These are phyloP conservation scores for Harpegnathos saltator DNA, from an alignment of 1,140 invertebrate genomes.

Conservation along the genomic window DNA sequence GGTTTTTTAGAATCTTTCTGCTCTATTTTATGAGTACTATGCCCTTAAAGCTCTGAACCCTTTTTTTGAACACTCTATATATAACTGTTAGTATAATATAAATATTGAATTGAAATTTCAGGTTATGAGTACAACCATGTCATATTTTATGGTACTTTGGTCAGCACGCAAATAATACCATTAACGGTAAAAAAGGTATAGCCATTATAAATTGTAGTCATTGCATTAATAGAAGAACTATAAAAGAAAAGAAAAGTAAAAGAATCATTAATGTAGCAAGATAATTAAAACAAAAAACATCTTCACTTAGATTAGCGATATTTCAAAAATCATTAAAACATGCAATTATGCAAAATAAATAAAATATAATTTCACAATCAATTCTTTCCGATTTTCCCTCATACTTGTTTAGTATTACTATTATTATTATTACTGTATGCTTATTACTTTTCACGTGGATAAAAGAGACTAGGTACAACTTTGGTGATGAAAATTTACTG, in stretches of 20 bases:
- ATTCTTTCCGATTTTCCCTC: not conserved
- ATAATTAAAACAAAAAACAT: no score
- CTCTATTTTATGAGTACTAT: no score
- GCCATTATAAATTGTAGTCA: not conserved
- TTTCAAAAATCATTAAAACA: not conserved
- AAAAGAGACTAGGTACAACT: not conserved
- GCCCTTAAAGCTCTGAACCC: no score
- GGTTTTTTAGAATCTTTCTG: no score
- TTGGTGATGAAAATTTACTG: no score
- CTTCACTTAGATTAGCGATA: not conserved
- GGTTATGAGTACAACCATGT: slow-evolving; percentile 49
- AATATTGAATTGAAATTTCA: slow-evolving; percentile 38
- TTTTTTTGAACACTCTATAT: no score
- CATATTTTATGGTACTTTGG: slow-evolving; percentile 49
- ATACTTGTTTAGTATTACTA: not conserved
- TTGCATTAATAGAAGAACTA: not conserved
- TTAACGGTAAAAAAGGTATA: not conserved
- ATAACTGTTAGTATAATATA: not conserved
- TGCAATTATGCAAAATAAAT: not conserved
- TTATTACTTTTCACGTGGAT: not conserved
- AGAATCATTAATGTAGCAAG: not conserved
- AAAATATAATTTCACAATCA: not conserved
- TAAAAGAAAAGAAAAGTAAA: not conserved
- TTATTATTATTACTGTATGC: no score
- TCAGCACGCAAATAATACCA: slow-evolving; percentile 11